phyloP scores from a whole-genome alignment of 2,113 vertebrate species.

The Muscicapa adusta region DNA sequence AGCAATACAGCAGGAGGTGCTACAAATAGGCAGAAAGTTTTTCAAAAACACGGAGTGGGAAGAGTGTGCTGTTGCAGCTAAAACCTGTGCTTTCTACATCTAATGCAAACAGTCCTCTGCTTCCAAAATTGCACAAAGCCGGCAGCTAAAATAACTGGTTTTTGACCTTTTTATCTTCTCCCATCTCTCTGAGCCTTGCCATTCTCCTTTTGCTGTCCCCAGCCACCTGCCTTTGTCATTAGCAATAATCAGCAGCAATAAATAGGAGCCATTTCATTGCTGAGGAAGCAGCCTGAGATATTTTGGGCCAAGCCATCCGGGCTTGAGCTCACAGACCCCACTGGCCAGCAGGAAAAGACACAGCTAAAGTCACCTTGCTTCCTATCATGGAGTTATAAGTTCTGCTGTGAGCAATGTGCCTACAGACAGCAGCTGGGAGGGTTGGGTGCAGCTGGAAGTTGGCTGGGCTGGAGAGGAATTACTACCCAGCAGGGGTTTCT shows the following conservation, averaged over 20 bases:
- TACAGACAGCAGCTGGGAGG: not conserved
- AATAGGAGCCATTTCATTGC: slow-evolving; percentile 37
- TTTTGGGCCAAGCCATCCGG: not conserved
- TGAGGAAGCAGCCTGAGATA: slow-evolving; percentile 17
- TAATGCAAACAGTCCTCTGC: slow-evolving; percentile 32
- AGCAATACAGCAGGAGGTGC: slow-evolving; percentile 64
- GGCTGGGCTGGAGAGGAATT: not conserved
- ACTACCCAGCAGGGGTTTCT: not conserved
- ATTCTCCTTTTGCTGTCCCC: not conserved
- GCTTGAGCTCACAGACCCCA: not conserved
- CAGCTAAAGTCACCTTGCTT: not conserved
- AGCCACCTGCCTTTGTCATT: slow-evolving; percentile 43
- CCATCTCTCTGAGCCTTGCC: not conserved
- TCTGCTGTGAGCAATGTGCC: not conserved
- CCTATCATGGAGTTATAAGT: not conserved
- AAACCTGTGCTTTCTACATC: slow-evolving; percentile 40
- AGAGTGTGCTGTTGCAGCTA: slow-evolving; percentile 48
- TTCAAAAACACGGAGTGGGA: slow-evolving; percentile 59
- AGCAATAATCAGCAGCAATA: slow-evolving; percentile 40
- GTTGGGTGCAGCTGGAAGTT: not conserved
- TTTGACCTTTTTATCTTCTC: slow-evolving; percentile 38
- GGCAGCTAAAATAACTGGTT: slow-evolving; percentile 15
- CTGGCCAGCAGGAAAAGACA: not conserved
- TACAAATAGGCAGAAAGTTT: slow-evolving; percentile 66
- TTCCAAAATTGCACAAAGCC: slow-evolving; percentile 26